A percentile compares a stretch with the other conserved stretches of the same genome.
Evolutionary conservation across 2,888 invertebrate species (phyloP).

Genomic region (Nephrotoma appendiculata): DNA sequence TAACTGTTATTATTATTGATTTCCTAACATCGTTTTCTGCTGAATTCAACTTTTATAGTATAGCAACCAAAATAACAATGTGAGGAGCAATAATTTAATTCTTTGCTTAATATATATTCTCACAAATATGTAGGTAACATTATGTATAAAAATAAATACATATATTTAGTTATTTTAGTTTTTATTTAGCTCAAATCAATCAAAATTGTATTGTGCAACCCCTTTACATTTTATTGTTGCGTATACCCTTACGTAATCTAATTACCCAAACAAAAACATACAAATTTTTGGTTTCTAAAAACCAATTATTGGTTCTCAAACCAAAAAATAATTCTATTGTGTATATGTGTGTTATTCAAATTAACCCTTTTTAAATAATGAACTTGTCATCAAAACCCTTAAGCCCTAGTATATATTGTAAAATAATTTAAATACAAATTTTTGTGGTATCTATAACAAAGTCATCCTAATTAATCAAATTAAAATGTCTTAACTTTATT

Average conservation of each 20-base stretch:
- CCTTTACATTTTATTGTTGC: not conserved
- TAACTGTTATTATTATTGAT: not conserved
- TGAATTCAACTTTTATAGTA: not conserved
- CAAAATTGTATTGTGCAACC: not conserved
- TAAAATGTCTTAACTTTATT: not conserved
- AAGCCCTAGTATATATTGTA: not conserved
- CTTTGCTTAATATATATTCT: not conserved
- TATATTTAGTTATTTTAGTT: not conserved
- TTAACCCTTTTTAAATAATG: not conserved
- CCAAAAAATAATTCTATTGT: not conserved
- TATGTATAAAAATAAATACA: not conserved
- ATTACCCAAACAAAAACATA: not conserved
- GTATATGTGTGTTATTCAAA: not conserved
- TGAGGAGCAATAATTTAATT: not conserved
- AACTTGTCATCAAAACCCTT: not conserved
- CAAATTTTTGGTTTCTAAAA: not conserved
- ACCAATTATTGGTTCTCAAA: not conserved
- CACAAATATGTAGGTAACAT: too few relatives aligned
- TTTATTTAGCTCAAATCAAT: not conserved
- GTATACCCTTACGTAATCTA: not conserved
- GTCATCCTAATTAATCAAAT: not conserved
- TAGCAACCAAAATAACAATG: not conserved
- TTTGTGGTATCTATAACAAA: slow-evolving; percentile 3
- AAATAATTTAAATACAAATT: not conserved
- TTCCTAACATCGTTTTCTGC: not conserved